Evolutionary conservation across 2,797 vertebrate genomes (phyloP).

Genomic region (Neomorphus geoffroyi): DNA sequence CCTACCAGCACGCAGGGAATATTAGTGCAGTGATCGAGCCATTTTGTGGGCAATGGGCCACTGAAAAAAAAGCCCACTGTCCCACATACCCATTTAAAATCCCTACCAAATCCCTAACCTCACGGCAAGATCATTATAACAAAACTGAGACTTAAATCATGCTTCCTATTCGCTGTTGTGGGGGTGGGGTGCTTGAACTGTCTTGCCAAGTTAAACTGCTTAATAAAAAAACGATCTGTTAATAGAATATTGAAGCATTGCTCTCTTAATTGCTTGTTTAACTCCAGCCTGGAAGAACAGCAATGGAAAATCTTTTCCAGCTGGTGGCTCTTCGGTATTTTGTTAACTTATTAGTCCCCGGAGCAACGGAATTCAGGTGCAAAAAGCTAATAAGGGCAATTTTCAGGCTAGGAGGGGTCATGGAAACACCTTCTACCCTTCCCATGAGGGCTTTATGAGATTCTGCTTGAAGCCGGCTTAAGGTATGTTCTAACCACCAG

Average conservation of each 20-base stretch:
- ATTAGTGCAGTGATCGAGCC: neutral
- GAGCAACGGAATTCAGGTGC: neutral
- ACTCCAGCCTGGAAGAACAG: neutral
- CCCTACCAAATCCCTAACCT: neutral
- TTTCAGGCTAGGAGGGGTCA: neutral
- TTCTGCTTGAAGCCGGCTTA: neutral
- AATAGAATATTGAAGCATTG: neutral
- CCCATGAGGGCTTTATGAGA: accelerated
- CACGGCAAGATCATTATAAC: neutral
- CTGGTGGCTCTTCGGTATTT: neutral
- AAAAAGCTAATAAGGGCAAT: neutral
- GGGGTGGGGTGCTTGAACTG: neutral
- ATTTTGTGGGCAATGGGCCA: too few species aligned
- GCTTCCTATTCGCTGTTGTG: neutral
- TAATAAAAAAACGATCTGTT: neutral
- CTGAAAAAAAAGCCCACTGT: neutral
- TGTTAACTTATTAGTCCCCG: neutral
- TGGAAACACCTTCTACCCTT: neutral
- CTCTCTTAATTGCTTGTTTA: neutral
- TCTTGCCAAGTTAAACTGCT: neutral
- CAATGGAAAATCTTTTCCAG: neutral
- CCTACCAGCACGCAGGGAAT: accelerated
- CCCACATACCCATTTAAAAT: neutral
- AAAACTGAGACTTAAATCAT: neutral
- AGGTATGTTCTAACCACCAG: accelerated